These are phyloP conservation scores for Vulpes vulpes DNA, from an alignment of 2,113 vertebrate species.

Conservation along the genomic window DNA sequence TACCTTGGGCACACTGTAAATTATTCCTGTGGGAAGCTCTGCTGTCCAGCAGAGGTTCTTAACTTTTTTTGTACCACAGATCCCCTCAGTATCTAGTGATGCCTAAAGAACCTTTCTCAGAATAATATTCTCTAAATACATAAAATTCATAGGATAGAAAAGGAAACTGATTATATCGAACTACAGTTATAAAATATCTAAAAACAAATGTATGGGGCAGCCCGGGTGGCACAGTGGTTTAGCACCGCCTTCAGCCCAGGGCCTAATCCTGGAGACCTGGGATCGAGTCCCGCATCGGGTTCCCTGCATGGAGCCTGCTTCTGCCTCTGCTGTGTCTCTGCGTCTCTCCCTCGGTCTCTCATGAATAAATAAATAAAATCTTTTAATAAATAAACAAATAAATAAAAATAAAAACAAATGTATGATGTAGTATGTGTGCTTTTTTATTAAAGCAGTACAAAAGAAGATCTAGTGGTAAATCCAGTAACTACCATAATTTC, in stretches of 20 bases:
- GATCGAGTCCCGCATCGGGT: too few relatives aligned
- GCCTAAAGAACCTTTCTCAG: neutral
- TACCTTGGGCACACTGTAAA: neutral
- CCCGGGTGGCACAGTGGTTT: too few relatives aligned
- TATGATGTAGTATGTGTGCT: neutral
- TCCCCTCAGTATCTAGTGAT: neutral
- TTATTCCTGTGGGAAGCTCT: neutral
- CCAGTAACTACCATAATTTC: neutral
- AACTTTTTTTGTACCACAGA: neutral
- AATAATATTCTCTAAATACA: constrained; percentile 35
- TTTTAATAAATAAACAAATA: too few relatives aligned
- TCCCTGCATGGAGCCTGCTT: too few relatives aligned
- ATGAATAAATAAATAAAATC: too few relatives aligned
- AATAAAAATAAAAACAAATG: neutral
- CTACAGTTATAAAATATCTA: neutral
- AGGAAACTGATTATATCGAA: neutral
- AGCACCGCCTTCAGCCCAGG: too few relatives aligned
- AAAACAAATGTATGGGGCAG: neutral
- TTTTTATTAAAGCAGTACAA: neutral
- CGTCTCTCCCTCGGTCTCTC: too few relatives aligned
- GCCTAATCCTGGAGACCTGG: too few relatives aligned
- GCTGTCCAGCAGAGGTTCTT: neutral
- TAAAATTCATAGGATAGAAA: neutral
- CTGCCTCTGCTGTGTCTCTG: too few relatives aligned
- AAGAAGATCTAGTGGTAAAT: neutral